Evolutionary conservation across 2,797 vertebrate genomes (phyloP), one percentile per base, ranked within the genome.

Genomic region (Pampus argenteus): DNA sequence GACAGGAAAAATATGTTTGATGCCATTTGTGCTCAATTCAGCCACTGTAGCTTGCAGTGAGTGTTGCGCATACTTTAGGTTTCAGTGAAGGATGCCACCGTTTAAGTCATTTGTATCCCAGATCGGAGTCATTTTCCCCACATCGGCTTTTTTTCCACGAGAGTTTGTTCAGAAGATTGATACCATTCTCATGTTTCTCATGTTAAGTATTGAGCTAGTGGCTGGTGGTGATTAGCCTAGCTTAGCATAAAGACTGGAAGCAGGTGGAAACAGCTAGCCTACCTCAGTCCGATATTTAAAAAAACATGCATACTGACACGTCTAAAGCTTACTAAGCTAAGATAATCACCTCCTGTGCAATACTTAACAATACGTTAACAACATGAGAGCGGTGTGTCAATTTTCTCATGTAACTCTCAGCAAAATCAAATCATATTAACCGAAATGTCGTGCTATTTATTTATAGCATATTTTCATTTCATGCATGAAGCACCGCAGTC

Each of bases 1-100:
- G 9, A 65, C 17, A 56, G 56, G 11, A 67, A 55, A 22, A 58
- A 76, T 28, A 14, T 36, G 51, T 56, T 38, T 6, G 2, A 50
- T 63, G 26, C 26, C 13, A 29, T 36, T 0, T 47, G 55, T 34
- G 44, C 55, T 25, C 1, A 14, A 48, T 6, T 44, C 22, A 28
- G 26, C 5, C 54, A 9, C n/a, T 25, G 49, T 28, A 7, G 18
- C 40, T 45, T 26, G 42, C 36, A 59, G 23, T 7, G 22, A 59
- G n/a, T 26, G 26, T 23, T 45, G 2, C 8, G 47, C 26, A 40
- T 54, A 20, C 10, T 38, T 2, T 10, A 10, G 6, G 6, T 44
- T 40, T 18, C 40, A 48, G 18, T 29, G 25, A 60, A 10, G 9
- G n/a, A 38, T 57, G 26, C 44, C 2, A 22, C 26, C 0, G 2